Evolutionary conservation across 2,113 vertebrate species (phyloP).

Genomic region (Pygoscelis antarcticus): DNA sequence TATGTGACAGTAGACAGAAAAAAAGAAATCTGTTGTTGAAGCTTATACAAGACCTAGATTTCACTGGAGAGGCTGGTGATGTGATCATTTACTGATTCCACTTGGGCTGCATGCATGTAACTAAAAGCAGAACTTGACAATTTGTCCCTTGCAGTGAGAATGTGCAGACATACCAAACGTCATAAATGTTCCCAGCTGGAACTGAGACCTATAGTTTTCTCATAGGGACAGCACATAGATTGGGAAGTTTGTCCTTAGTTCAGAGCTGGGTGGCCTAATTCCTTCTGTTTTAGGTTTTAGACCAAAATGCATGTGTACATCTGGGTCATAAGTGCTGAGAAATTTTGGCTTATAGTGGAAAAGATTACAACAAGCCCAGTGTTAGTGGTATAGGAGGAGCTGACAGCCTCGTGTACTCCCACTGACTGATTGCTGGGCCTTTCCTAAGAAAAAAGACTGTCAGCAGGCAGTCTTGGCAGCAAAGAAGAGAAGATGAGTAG

Average conservation of each 20-base stretch:
- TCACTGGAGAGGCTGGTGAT: constrained; percentile 7
- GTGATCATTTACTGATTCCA: constrained; percentile 36
- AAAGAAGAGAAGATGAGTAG: not conserved
- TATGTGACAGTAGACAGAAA: constrained; percentile 48
- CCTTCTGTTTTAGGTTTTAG: constrained; percentile 61
- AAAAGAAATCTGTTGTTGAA: constrained; percentile 35
- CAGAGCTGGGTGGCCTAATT: constrained; percentile 58
- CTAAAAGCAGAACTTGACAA: constrained; percentile 55
- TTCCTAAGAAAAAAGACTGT: constrained; percentile 17
- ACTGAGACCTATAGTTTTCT: constrained; percentile 42
- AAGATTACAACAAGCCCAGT: constrained; percentile 49
- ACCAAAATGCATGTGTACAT: constrained; percentile 54
- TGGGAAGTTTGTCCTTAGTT: constrained; percentile 56
- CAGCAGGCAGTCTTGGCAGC: constrained; percentile 17
- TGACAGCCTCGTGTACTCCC: not conserved
- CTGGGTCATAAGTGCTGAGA: constrained; percentile 33
- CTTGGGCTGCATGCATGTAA: not conserved
- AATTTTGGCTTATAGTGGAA: constrained; percentile 65
- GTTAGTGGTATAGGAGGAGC: constrained; percentile 39
- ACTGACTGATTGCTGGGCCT: not conserved
- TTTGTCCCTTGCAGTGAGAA: constrained; percentile 56
- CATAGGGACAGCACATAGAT: constrained; percentile 32
- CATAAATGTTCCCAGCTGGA: constrained; percentile 69
- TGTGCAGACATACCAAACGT: constrained; percentile 64
- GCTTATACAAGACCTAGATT: constrained; percentile 62